These are phyloP conservation scores for Euplagia quadripunctaria DNA, from an alignment of 2,888 invertebrate genomes.

Conservation along the genomic window DNA sequence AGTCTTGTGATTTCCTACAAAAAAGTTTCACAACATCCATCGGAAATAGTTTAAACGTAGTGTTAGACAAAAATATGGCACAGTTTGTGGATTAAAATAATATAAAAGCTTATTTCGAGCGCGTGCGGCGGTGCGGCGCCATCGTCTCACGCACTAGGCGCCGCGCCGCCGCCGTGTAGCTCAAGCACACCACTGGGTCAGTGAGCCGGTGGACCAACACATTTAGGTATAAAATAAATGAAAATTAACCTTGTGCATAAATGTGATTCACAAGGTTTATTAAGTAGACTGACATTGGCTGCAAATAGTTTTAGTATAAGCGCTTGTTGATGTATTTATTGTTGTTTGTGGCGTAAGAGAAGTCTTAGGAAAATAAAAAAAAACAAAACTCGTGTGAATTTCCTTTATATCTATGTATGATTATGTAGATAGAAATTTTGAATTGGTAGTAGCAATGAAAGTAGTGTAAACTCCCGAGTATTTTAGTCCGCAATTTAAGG, in stretches of 20 bases:
- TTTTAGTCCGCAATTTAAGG: too few relatives aligned
- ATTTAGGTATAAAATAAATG: slow-evolving; percentile 46
- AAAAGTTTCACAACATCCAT: slow-evolving; percentile 44
- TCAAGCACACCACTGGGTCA: slow-evolving; percentile 20
- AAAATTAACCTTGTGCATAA: slow-evolving; percentile 57
- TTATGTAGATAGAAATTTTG: not conserved
- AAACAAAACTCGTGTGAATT: not conserved
- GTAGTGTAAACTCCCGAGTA: too few relatives aligned
- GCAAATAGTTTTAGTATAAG: slow-evolving; percentile 53
- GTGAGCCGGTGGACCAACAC: slow-evolving; percentile 42
- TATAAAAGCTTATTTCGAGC: slow-evolving; percentile 70
- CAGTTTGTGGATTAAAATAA: slow-evolving; percentile 78
- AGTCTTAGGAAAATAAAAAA: not conserved
- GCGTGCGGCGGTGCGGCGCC: slow-evolving; percentile 43
- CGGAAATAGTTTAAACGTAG: slow-evolving; percentile 64
- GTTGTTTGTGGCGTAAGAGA: slow-evolving; percentile 16
- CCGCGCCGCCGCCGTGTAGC: slow-evolving; percentile 24
- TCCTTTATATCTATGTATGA: not conserved
- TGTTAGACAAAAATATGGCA: slow-evolving; percentile 73
- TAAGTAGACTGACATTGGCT: slow-evolving; percentile 56
- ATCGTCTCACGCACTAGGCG: slow-evolving; percentile 47
- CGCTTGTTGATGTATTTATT: slow-evolving; percentile 33
- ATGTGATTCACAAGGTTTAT: slow-evolving; percentile 50
- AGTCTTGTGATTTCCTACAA: slow-evolving; percentile 14
- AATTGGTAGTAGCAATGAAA: not conserved